Base-by-base conservation (phyloP, 2,113 vertebrate species). In the Neodontobutis hainanensis region DNA sequence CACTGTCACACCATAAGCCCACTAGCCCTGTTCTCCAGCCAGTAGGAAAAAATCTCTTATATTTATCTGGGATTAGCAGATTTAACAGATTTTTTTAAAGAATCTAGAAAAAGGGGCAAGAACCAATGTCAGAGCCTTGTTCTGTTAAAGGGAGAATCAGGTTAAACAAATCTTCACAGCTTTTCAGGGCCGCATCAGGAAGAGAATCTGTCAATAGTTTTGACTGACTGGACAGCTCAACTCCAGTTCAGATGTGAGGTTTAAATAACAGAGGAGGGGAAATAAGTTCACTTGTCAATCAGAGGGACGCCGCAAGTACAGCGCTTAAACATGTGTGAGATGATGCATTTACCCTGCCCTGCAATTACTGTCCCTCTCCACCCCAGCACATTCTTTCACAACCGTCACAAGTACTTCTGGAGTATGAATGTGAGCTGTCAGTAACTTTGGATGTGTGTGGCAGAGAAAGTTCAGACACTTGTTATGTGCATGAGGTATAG, bases 281-380 rank as follows among this genome's bases (percentile, higher is more conserved):
- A 61, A 73, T 75, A 61, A 65, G 42, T 56, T 68, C 56, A 65
- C 75, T 81, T 81, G 84, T 90, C 81, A 87, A 68, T 83, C 71
- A 69, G 55, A 72, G 53, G 27, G 43, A 73, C 8, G 38, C 16
- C 49, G 61, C 48, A 56, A 77, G 68, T 51, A 48, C 70, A 49
- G 67, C 68, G 70, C 82, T 85, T 70, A 61, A 78, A 86, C 77
- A 71, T 62, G 60, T 76, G 80, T 78, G 66, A 85, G 78, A 87
- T 75, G 77, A 85, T 81, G 68, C 78, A 76, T 78, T 86, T 70
- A 76, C 77, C 73, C 76, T 81, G 85, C 75, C 81, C 83, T 70
- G 72, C 83, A 87, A 89, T 89, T 87, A 89, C 76, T 70, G 48
- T 72, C 82, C 72, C 68, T 76, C 73, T 70, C 73, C 77, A 70